A percentile compares a stretch with the other conserved stretches of the same genome.
Conservation (phyloP, 2,797 vertebrate species). For the Spinibarbus caldwelli region DNA sequence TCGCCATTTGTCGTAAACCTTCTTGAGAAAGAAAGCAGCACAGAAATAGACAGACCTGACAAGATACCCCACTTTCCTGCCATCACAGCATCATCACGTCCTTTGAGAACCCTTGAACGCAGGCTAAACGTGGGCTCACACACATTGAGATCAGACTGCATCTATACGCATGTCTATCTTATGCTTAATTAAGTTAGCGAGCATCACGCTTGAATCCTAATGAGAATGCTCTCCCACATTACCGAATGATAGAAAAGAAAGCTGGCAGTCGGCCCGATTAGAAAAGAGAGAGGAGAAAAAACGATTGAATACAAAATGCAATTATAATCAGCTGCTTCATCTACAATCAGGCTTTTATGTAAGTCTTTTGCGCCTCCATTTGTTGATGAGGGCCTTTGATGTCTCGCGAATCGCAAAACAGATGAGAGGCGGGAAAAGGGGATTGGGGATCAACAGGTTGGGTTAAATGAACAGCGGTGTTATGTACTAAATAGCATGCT, state of each 20-base stretch:
- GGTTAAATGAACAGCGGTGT: constrained; percentile 25
- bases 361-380: constrained; percentile 59
- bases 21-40: not conserved
- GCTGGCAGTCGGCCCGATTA: constrained; percentile 64
- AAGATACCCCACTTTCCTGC: not conserved
- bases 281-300: constrained; percentile 59
- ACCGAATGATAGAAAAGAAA: constrained; percentile 25
- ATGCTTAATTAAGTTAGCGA: constrained; percentile 63
- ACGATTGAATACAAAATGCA: constrained; percentile 64
- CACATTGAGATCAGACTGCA: constrained; percentile 45
- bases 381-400: constrained; percentile 63
- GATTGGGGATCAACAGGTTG: constrained; percentile 47
- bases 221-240: constrained; percentile 42
- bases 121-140: constrained; percentile 43
- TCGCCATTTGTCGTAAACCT: not conserved
- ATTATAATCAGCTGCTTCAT: constrained; percentile 65
- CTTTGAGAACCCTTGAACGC: constrained; percentile 42
- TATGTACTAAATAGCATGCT: constrained; percentile 29
- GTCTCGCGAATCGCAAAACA: constrained; percentile 51
- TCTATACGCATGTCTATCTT: constrained; percentile 53
- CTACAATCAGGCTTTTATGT: constrained; percentile 58
- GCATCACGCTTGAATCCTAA: constrained; percentile 52
- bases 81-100: constrained; percentile 30
- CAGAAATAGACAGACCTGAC: not conserved
- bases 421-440: constrained; percentile 40